Percentiles rank a stretch among this genome's conserved stretches.
phyloP scores from a whole-genome alignment of 2,113 vertebrate species.

The Gulo gulo region DNA sequence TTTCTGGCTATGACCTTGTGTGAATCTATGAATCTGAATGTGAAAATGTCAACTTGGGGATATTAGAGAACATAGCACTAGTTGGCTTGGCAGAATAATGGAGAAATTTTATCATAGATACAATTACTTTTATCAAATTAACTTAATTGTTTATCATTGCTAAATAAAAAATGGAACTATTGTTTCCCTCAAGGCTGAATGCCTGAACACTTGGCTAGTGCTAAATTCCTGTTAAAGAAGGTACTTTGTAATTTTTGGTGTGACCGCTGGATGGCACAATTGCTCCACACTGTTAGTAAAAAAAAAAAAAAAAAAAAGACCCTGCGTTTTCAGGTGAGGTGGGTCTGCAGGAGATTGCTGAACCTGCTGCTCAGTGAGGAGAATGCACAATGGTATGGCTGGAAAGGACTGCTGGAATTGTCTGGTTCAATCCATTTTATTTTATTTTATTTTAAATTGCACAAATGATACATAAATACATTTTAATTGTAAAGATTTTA shows the following conservation, averaged over 20 bases:
- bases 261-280: constrained; percentile 44
- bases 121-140: neutral
- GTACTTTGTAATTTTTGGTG: neutral
- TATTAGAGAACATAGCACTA: neutral
- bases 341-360: neutral
- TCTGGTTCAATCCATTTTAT: neutral
- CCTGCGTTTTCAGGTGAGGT: neutral
- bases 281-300: neutral
- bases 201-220: accelerated
- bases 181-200: neutral
- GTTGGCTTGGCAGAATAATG: neutral
- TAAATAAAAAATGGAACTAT: neutral
- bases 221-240: neutral
- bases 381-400: neutral
- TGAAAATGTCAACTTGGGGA: neutral
- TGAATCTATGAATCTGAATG: neutral
- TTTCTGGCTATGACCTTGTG: neutral
- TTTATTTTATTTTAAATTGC: neutral
- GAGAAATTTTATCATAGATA: neutral
- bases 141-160: neutral
- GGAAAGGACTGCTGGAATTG: neutral
- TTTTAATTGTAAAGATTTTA: neutral
- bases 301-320: neutral
- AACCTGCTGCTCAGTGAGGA: neutral
- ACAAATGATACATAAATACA: neutral